Evolutionary conservation across 2,888 invertebrate genomes (phyloP).

Genomic region (Andricus curvator): DNA sequence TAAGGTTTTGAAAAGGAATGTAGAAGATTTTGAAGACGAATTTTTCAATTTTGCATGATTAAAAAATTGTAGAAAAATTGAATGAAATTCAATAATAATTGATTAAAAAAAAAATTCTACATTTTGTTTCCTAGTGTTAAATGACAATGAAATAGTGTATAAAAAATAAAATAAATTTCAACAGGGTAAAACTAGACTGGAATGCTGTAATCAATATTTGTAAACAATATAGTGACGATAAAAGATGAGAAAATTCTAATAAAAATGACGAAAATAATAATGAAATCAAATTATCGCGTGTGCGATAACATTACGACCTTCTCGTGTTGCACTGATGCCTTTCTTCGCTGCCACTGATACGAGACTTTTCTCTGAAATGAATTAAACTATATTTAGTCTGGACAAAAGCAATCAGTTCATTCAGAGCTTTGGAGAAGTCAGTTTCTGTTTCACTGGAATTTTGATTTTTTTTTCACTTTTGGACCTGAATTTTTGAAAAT

Average conservation of each 20-base stretch:
- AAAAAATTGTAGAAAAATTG: no score
- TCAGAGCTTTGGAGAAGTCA: neutral
- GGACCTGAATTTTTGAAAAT: slow-evolving; percentile 34
- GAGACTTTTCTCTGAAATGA: neutral
- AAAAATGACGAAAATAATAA: slow-evolving; percentile 9
- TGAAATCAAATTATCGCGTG: neutral
- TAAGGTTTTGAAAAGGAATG: no score
- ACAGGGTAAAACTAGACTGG: no score
- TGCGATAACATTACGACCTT: slow-evolving; percentile 28
- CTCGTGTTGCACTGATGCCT: slow-evolving; percentile 11
- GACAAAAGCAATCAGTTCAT: slow-evolving; percentile 5
- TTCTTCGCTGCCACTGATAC: neutral
- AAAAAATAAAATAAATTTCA: no score
- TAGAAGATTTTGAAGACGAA: no score
- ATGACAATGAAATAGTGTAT: no score
- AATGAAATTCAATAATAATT: no score
- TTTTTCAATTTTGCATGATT: no score
- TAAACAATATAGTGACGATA: slow-evolving; percentile 1
- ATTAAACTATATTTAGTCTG: slow-evolving; percentile 12
- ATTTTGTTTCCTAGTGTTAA: no score
- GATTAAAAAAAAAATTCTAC: no score
- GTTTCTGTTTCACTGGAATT: neutral
- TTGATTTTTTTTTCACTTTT: neutral
- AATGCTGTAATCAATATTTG: neutral
- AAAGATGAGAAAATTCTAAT: neutral